Evolutionary conservation across 2,888 invertebrate genomes (phyloP).

Genomic region (Pollenia angustigena): DNA sequence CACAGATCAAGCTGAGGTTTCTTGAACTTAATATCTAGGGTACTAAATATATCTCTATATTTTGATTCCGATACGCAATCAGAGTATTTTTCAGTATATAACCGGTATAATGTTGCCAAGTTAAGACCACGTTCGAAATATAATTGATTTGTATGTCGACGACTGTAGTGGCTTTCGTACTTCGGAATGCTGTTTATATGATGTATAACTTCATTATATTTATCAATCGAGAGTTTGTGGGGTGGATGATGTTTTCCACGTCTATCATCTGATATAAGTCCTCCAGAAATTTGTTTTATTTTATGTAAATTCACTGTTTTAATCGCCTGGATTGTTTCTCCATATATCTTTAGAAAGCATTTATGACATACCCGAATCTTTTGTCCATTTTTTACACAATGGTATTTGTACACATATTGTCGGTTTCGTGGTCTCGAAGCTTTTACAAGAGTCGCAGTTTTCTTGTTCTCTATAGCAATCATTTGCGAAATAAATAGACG

Average conservation of each 20-base stretch:
- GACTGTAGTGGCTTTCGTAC: not conserved
- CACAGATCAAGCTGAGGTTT: conserved; percentile 13
- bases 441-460: conserved; percentile 27
- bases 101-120: too few relatives aligned
- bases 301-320: conserved; percentile 46
- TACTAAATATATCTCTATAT: not conserved
- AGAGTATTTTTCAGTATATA: too few relatives aligned
- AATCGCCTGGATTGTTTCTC: conserved; percentile 34
- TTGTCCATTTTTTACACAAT: too few relatives aligned
- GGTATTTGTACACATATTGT: not conserved
- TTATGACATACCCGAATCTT: not conserved
- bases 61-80: too few relatives aligned
- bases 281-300: conserved; percentile 45
- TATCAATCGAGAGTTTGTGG: conserved; percentile 48
- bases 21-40: conserved; percentile 51
- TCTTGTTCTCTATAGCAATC: conserved; percentile 34
- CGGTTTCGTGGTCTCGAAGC: conserved; percentile 29
- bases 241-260: conserved; percentile 38
- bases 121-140: too few relatives aligned
- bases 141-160: too few relatives aligned
- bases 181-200: conserved; percentile 47
- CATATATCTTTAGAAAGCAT: conserved; percentile 52
- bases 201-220: conserved; percentile 50
- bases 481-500: conserved; percentile 26
- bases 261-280: conserved; percentile 5